Percentiles rank a stretch among this genome's conserved stretches.
phyloP scores from a whole-genome alignment of 2,888 invertebrate species.

The Drosophila limbata region DNA sequence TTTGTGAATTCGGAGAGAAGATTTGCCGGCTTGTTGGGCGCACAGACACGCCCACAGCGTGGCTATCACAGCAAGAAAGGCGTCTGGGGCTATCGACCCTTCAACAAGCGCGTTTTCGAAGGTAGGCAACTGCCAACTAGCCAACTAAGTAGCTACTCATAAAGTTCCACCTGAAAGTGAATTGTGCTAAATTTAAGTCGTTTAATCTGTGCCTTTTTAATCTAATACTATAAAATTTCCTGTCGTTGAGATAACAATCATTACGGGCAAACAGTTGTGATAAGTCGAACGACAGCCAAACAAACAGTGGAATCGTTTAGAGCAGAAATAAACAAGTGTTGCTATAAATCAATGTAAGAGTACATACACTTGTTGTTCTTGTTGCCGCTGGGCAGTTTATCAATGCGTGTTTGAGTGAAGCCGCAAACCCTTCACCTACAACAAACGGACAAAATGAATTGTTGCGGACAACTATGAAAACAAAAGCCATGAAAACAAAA shows the following conservation, averaged over 20 bases:
- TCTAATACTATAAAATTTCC: conserved; percentile 52
- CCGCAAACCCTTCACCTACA: conserved; percentile 45
- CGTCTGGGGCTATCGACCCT: conserved; percentile 83
- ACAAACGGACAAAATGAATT: conserved; percentile 44
- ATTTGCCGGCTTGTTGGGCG: conserved; percentile 33
- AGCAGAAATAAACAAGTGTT: conserved; percentile 14
- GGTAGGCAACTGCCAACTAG: conserved; percentile 65
- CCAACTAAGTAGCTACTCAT: too few relatives aligned
- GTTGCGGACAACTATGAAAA: conserved; percentile 35
- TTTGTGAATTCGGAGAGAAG: conserved; percentile 44
- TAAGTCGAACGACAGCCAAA: conserved; percentile 45
- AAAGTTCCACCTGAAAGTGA: conserved; percentile 20
- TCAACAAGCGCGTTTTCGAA: conserved; percentile 74
- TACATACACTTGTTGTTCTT: neutral
- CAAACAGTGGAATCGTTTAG: conserved; percentile 35
- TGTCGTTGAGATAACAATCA: conserved; percentile 65
- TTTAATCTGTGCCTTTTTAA: conserved; percentile 42
- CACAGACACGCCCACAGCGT: conserved; percentile 51
- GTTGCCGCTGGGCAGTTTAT: conserved; percentile 34
- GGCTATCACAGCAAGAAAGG: conserved; percentile 83
- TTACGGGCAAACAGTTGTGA: conserved; percentile 45
- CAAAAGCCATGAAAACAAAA: conserved; percentile 30
- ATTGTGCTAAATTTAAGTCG: conserved; percentile 18
- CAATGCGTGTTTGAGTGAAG: conserved; percentile 45
- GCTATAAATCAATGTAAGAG: conserved; percentile 22